phyloP scores from a whole-genome alignment of 2,797 vertebrate species.

The Paguma larvata region DNA sequence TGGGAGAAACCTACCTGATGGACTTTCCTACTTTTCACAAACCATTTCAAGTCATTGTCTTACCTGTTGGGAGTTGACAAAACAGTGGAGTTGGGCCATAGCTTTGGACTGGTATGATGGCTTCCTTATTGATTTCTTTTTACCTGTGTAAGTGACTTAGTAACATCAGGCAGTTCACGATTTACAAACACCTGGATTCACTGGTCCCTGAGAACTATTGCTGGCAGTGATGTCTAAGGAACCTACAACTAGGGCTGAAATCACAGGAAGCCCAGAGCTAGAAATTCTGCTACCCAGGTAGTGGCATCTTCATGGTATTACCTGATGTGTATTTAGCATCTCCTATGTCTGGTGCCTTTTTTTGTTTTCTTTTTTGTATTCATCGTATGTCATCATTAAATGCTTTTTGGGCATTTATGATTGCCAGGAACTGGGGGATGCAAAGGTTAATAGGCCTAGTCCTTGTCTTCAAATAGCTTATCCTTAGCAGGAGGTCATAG shows the following conservation, averaged over 20 bases:
- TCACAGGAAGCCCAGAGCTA: background rate
- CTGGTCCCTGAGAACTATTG: background rate
- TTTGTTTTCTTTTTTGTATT: background rate
- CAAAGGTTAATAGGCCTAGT: background rate
- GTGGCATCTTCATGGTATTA: background rate
- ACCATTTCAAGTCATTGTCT: background rate
- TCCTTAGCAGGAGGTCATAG: background rate
- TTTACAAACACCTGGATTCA: background rate
- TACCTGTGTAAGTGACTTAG: background rate
- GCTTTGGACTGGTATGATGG: background rate
- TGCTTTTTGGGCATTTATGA: background rate
- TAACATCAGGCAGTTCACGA: background rate
- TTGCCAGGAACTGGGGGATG: background rate
- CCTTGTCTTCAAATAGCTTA: background rate
- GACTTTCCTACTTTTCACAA: background rate
- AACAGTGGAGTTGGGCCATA: background rate
- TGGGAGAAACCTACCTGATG: fast-evolving
- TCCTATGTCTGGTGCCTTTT: background rate
- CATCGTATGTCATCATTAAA: background rate
- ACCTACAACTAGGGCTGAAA: too few species aligned
- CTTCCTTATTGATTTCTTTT: background rate
- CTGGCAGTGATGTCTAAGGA: background rate
- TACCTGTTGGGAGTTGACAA: background rate
- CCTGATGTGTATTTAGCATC: background rate
- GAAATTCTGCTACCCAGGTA: background rate